Conservation (phyloP, 2,888 invertebrate genomes). For the Nematopogon swammerdamellus region DNA sequence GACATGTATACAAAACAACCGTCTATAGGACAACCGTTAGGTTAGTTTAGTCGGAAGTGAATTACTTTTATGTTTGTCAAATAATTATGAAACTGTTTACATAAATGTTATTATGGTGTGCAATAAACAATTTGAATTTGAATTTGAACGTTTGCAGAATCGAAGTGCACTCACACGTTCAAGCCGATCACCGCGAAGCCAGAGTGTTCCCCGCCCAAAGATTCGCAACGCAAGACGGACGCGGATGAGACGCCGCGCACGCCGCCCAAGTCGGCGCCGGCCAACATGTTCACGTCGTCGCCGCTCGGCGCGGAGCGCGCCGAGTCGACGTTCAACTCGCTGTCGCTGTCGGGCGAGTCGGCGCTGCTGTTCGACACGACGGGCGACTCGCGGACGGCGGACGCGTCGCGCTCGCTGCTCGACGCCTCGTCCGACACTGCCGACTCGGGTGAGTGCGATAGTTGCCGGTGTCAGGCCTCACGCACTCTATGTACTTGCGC, state of each 20-base stretch:
- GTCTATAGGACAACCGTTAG: too few species aligned
- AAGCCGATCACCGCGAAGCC: not conserved
- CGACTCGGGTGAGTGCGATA: too few species aligned
- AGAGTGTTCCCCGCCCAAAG: not conserved
- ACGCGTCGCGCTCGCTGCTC: conserved; percentile 19
- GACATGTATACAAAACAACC: too few species aligned
- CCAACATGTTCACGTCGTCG: conserved; percentile 45
- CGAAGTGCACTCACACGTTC: not conserved
- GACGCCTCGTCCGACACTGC: too few species aligned
- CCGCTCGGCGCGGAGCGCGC: conserved; percentile 35
- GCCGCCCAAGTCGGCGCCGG: conserved; percentile 34
- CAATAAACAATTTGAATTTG: too few species aligned
- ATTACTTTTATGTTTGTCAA: too few species aligned
- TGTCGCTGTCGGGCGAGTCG: conserved; percentile 43
- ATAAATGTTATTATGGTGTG: too few species aligned
- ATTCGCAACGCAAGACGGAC: not conserved
- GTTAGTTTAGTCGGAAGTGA: too few species aligned
- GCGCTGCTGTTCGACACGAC: conserved; percentile 11
- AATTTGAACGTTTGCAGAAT: not conserved
- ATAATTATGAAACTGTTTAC: too few species aligned
- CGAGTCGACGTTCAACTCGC: conserved; percentile 31
- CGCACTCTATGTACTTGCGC: too few species aligned
- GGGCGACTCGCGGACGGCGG: conserved; percentile 21
- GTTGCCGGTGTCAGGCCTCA: too few species aligned
- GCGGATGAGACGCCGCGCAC: conserved; percentile 19